Evolutionary conservation across 92 coral and sea anemone species (phyloP), one percentile per base, ranked within the genome.

Genomic region (Palythoa caribaeorum): DNA sequence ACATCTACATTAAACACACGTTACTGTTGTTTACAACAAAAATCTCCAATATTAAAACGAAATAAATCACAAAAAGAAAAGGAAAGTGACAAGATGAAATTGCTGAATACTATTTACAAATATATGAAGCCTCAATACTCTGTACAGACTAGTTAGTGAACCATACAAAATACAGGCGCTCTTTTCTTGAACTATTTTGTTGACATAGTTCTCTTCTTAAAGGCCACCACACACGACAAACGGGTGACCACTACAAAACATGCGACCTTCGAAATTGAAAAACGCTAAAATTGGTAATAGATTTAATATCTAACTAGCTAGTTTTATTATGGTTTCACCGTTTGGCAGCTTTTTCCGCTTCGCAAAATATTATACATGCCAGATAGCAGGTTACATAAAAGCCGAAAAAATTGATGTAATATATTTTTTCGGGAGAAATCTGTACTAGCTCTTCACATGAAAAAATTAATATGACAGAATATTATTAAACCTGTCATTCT

Each of bases 231-330:
- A n/a, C 37, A 19, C 17, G 48, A n/a, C 52, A 0, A 10, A 59
- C 6, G 3, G 65, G 6, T 70, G 8, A 35, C 38, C 1, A 20
- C 6, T 7, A 20, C 13, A 3, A 10, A 70, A 17, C 13, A 8
- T 77, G 39, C 9, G 74, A 40, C 73, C 62, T 52, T 63, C 40
- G 47, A 48, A 81, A 65, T 81, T 66, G 86, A 81, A 81, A 81
- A 81, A 81, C 71, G 63, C 86, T 81, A 81, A 81, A 81, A 66
- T 81, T 81, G 76, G 15, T 35, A 19, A 81, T 60, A 71, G 55
- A 71, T 47, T 21, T 2, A 77, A 35, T 62, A 62, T 44, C 86
- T 81, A 81, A 13, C 86, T 68, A 81, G 44, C 39, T 65, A 81
- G 75, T 6, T 70, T 13, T 20, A 70, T 28, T 70, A 3, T 16